A percentile compares a stretch with the other conserved stretches of the same genome.
Evolutionary conservation across 2,888 invertebrate genomes (phyloP).

Genomic region (Aphodius sticticus): DNA sequence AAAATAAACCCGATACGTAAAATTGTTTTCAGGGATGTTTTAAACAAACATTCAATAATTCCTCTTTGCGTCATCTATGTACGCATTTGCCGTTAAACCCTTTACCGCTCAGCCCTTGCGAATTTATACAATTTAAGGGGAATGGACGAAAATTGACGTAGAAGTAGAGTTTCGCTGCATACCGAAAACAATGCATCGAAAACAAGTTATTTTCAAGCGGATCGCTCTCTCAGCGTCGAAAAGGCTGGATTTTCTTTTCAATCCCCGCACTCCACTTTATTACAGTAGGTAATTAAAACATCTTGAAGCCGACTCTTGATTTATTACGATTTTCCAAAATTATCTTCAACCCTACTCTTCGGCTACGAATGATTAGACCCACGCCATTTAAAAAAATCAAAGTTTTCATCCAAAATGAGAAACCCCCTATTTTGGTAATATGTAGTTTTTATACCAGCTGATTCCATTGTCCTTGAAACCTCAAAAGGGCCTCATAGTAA

Average conservation of each 20-base stretch:
- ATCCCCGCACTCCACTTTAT: background rate
- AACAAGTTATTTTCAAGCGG: background rate
- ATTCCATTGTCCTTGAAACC: no score
- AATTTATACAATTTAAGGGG: background rate
- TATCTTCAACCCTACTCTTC: background rate
- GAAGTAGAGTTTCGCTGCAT: background rate
- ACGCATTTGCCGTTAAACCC: background rate
- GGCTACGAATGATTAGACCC: background rate
- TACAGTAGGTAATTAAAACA: background rate
- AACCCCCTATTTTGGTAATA: no score
- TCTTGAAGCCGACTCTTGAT: background rate
- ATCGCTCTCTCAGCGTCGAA: background rate
- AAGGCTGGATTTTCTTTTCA: background rate
- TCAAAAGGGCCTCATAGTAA: no score
- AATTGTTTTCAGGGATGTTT: background rate
- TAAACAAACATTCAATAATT: background rate
- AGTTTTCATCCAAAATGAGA: no score
- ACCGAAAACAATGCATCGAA: background rate
- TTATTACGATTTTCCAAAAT: background rate
- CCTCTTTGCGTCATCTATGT: background rate
- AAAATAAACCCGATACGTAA: background rate
- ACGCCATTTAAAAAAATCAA: no score
- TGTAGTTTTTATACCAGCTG: no score
- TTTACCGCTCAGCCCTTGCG: background rate
- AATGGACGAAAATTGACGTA: background rate